Evolutionary conservation across 2,888 invertebrate species (phyloP), one percentile per base, ranked within the genome.

Genomic region (Toxonevra muliebris): DNA sequence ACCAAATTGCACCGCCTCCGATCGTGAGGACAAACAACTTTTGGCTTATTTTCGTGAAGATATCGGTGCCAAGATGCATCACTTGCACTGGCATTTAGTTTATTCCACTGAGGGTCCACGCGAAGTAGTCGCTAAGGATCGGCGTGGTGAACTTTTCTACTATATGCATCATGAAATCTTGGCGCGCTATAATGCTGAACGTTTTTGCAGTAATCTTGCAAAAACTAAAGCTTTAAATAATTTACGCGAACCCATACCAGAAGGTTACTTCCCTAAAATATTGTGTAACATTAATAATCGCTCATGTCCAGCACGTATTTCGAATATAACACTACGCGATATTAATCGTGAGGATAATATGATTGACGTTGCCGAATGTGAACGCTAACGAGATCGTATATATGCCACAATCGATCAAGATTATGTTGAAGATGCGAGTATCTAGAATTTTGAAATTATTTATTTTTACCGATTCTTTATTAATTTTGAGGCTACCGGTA

Each of bases 21-120:
- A 90, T 71, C 77, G 87, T 3, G 93, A 95, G 76, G 90, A 90
- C 1, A 95, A 95, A 77, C 94, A 95, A 82, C 89, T 91, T 7
- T 83, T 93, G 69, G 92, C 93, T 42, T 95, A 95, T 85, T 95
- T 93, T 88, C 89, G 94, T 52, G 95, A 95, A 82, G 95, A 94
- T 83, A 87, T 94, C 70, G 94, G 93, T 72, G 87, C 95, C 75
- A 95, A 95, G 85, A 89, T 93, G 61, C 95, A 95, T 82, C 95
- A 95, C 82, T 95, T 94, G 94, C 94, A 95, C 81, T 95, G 94
- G 95, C 95, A 95, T 84, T 87, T 95, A 74, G 94, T 94, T 1
- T 95, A 94, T 81, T 94, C 94, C 0, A 90, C 90, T 80, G 89
- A 90, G 66, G 89, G 90, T 0, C 87, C 88, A 17, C 78, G 80